Conservation (phyloP, 1,140 invertebrate species). For the Hesperophylax magnus region DNA sequence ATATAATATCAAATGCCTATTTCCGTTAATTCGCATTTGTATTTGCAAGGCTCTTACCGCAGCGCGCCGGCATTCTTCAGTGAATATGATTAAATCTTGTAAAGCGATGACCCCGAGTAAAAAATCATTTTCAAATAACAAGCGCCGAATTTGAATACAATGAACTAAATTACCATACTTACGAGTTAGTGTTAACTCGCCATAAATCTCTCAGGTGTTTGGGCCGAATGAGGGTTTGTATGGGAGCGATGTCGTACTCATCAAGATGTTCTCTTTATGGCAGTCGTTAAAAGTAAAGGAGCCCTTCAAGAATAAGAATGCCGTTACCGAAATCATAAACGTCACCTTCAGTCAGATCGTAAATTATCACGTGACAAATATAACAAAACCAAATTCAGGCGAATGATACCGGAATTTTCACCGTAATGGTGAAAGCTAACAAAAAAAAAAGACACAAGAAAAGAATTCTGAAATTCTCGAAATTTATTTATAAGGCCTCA, state of each 20-base stretch:
- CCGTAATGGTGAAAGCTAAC: background rate
- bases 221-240: background rate
- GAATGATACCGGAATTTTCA: background rate
- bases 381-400: conserved; percentile 41
- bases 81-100: no score
- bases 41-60: no score
- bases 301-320: conserved; percentile 53
- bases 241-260: conserved; percentile 40
- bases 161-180: conserved; percentile 6
- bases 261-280: conserved; percentile 54
- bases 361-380: conserved; percentile 50
- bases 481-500: no score
- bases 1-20: no score
- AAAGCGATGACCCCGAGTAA: no score
- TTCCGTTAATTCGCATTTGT: no score
- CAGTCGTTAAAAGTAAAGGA: conserved; percentile 56
- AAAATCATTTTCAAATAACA: background rate
- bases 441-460: no score
- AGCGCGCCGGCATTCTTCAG: no score
- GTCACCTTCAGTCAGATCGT: conserved; percentile 50
- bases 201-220: conserved; percentile 1
- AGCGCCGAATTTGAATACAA: background rate
- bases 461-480: no score
- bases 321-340: conserved; percentile 57
- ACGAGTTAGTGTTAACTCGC: background rate